These are phyloP conservation scores for Trochalopteron elliotii DNA, from an alignment of 2,113 vertebrate genomes.

Conservation along the genomic window DNA sequence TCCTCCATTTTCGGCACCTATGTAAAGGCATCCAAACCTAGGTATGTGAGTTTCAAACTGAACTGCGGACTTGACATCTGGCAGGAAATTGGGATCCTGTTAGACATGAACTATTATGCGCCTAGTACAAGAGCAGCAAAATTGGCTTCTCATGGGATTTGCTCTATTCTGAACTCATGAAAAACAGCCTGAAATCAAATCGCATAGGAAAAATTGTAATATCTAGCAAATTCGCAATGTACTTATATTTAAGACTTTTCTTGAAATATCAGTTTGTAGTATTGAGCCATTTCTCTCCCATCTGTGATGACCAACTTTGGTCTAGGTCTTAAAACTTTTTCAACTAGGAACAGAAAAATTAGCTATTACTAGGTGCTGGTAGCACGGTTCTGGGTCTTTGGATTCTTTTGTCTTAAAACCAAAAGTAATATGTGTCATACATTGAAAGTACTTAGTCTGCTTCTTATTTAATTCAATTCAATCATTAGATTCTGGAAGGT, in stretches of 20 bases:
- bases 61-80: background rate
- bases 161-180: background rate
- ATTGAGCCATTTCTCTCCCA: background rate
- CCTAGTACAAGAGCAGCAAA: background rate
- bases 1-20: background rate
- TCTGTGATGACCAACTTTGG: background rate
- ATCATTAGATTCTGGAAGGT: background rate
- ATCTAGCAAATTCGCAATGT: background rate
- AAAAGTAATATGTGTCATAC: background rate
- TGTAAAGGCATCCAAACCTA: background rate
- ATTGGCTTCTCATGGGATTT: background rate
- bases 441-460: background rate
- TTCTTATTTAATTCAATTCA: background rate
- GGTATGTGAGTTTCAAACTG: background rate
- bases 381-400: background rate
- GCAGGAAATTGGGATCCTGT: background rate
- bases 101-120: background rate
- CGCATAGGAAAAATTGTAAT: background rate
- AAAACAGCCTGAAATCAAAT: background rate
- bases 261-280: rapidly evolving
- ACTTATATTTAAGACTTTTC: background rate
- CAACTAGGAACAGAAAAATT: background rate
- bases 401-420: background rate
- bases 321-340: background rate
- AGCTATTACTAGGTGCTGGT: background rate